Percentiles rank a stretch among this genome's conserved stretches.
Conservation (phyloP, 2,888 invertebrate species). For the Apodemia duryi region DNA sequence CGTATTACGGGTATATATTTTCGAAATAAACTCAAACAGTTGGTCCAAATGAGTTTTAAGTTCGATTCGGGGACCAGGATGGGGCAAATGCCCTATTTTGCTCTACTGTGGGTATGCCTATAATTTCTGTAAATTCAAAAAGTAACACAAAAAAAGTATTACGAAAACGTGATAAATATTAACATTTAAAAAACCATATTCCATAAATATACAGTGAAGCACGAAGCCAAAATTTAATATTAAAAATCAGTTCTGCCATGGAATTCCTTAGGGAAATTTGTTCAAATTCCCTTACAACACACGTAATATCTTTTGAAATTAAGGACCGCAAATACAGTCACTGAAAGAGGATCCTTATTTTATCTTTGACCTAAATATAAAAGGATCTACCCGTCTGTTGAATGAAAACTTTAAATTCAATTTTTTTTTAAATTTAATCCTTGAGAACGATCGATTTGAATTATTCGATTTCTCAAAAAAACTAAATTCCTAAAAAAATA, state of each 20-base stretch:
- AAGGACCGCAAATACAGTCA: constrained; percentile 3
- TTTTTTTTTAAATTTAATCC: too few species aligned
- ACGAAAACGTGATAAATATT: too few species aligned
- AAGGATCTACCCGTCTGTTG: background rate
- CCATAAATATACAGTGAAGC: background rate
- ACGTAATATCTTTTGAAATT: constrained; percentile 14
- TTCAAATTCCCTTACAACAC: constrained; percentile 8
- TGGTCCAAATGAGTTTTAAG: too few species aligned
- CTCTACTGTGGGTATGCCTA: too few species aligned
- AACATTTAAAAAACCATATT: background rate
- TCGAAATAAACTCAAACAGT: too few species aligned
- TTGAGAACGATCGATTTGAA: too few species aligned
- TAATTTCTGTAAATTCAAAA: too few species aligned
- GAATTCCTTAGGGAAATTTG: constrained; percentile 3
- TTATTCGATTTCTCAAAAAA: too few species aligned
- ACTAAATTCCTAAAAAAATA: background rate
- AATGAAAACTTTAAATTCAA: background rate
- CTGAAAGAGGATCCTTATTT: background rate
- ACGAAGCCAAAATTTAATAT: constrained; percentile 7
- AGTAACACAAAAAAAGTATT: too few species aligned
- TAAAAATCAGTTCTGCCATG: constrained; percentile 9
- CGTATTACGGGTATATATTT: too few species aligned
- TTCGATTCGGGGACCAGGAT: too few species aligned
- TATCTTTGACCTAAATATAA: background rate
- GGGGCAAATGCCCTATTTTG: too few species aligned